These are phyloP conservation scores for Drosophila ananassae DNA, from an alignment of 1,140 invertebrate genomes.

Conservation along the genomic window DNA sequence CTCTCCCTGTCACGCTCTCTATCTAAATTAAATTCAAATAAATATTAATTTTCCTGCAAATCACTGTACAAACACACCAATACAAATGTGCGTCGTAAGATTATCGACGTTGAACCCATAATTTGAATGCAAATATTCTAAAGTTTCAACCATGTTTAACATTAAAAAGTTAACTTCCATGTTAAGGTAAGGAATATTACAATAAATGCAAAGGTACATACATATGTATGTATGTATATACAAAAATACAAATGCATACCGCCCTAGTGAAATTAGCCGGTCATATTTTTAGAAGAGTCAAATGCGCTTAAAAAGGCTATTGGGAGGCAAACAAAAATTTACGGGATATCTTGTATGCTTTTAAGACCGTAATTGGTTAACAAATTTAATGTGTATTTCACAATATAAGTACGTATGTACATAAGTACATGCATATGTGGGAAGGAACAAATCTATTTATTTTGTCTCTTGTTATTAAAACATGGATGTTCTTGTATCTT, in stretches of 20 bases:
- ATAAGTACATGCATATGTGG: background rate
- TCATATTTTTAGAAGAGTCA: background rate
- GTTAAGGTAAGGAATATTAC: background rate
- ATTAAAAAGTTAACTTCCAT: background rate
- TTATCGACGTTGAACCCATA: background rate
- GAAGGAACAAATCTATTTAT: background rate
- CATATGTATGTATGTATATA: constrained; percentile 18
- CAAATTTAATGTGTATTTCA: background rate
- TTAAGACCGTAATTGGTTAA: background rate
- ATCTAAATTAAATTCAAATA: constrained; percentile 26
- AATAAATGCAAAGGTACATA: background rate
- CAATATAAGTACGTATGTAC: background rate
- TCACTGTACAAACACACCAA: background rate
- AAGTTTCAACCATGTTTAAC: background rate
- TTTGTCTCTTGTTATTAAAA: background rate
- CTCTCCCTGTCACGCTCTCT: constrained; percentile 68
- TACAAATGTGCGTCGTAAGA: background rate
- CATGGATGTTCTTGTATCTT: background rate
- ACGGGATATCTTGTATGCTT: background rate
- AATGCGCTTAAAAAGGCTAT: background rate
- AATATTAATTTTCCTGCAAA: background rate
- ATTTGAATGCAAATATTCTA: background rate
- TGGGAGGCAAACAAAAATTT: background rate
- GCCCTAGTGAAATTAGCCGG: background rate
- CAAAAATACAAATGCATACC: background rate